These are phyloP conservation scores for Psittacula cyanocephala DNA, from an alignment of 2,113 vertebrate genomes.

Conservation along the genomic window DNA sequence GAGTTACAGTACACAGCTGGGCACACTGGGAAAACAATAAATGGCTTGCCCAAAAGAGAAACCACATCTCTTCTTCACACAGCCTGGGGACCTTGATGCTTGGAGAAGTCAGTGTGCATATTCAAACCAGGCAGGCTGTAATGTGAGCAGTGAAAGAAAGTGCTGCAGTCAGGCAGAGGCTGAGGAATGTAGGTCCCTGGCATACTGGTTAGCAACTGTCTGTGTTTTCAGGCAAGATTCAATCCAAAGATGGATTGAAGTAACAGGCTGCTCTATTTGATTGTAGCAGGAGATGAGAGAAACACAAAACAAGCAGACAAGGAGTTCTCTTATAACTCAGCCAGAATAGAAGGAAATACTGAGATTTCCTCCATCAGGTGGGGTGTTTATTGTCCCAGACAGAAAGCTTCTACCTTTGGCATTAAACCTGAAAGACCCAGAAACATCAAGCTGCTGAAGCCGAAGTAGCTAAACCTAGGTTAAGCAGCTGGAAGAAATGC, in stretches of 20 bases:
- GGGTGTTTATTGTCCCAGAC: background rate
- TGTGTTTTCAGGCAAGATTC: background rate
- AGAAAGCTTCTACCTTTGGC: background rate
- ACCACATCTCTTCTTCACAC: background rate
- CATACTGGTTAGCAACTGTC: constrained; percentile 8
- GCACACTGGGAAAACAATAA: background rate
- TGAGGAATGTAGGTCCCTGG: constrained; percentile 25
- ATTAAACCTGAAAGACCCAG: background rate
- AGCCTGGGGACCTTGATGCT: background rate
- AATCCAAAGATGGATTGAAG: constrained; percentile 4
- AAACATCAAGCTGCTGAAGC: background rate
- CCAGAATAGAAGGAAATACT: background rate
- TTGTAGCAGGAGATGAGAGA: background rate
- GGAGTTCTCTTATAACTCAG: background rate
- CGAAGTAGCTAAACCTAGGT: background rate
- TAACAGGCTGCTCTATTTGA: constrained; percentile 13
- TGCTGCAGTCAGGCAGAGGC: constrained; percentile 3
- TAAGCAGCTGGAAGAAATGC: background rate
- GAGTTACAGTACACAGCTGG: background rate
- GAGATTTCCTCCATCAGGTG: background rate
- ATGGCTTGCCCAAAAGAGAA: background rate
- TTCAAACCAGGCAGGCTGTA: background rate
- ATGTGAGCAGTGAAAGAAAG: constrained; percentile 26
- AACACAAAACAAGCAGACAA: background rate
- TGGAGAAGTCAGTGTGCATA: background rate